Evolutionary conservation across 2,888 invertebrate species (phyloP).

Genomic region (Anodontia alba): DNA sequence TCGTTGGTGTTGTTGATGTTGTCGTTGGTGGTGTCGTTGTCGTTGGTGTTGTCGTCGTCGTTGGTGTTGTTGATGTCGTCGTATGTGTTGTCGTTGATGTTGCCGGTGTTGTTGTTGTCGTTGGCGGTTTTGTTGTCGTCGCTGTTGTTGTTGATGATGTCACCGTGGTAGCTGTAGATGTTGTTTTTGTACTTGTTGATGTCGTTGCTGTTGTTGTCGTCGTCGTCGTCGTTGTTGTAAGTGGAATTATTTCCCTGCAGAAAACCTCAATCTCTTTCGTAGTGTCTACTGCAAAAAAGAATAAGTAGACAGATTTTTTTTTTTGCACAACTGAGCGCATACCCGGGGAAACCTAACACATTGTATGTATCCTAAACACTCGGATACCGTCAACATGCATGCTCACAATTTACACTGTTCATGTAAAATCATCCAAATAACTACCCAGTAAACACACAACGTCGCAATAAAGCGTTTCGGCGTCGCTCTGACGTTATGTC

Average conservation of each 20-base stretch:
- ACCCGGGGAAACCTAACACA: too few species aligned
- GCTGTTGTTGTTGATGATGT: not conserved
- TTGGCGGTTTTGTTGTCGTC: not conserved
- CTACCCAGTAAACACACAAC: too few species aligned
- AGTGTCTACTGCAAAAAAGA: too few species aligned
- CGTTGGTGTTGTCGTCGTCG: not conserved
- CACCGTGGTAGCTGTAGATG: not conserved
- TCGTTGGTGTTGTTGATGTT: not conserved
- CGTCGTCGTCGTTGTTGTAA: constrained; percentile 1
- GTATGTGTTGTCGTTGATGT: not conserved
- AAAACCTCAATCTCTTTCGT: not conserved
- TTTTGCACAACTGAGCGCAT: too few species aligned
- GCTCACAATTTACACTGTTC: too few species aligned
- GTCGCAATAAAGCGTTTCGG: too few species aligned
- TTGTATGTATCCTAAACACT: too few species aligned
- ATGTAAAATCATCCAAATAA: too few species aligned
- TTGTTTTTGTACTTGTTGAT: not conserved
- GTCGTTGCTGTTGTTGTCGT: not conserved
- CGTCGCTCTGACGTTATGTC: too few species aligned
- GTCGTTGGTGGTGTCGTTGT: not conserved
- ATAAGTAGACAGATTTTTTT: too few species aligned
- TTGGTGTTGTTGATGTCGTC: not conserved
- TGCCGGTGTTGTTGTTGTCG: not conserved
- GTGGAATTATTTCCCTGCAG: constrained; percentile 1
- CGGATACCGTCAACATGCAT: too few species aligned